Base-by-base conservation (phyloP, 2,888 invertebrate genomes). In the Chalcis sispes region DNA sequence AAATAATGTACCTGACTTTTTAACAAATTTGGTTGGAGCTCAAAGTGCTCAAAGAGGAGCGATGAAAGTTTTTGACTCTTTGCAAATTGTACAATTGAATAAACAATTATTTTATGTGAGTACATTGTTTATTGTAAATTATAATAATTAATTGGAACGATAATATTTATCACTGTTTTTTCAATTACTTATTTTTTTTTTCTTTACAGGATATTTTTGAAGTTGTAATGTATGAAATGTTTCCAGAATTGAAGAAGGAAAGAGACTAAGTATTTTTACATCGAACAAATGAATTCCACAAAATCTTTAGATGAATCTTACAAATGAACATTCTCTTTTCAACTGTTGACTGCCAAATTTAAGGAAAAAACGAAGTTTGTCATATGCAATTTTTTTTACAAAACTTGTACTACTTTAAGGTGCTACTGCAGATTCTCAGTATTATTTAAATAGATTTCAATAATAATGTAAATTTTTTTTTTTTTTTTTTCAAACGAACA, bases 21-120 rank as follows among this genome's bases (percentile, higher is more conserved):
- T 97, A 80, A 93, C 93, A 78, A 95, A 95, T 85, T 90, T 97
- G 72, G 95, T 97, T 69, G 97, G 97, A 25, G 94, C 95, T 72
- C 95, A 94, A 87, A 95, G 95, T 67, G 95, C 96, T 32, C 93
- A 94, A 80, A 92, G 94, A 80, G 97, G 97, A 58, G 94, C 95
- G 0, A 92, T 93, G 80, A 96, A 96, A 89, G 93, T 97, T 74
- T 97, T 97, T 89, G 94, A 95, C 86, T 94, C 95, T 64, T 89
- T 97, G 80, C 97, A 97, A 89, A 93, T 96, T 89, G 93, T 93
- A 78, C 92, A 93, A 84, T 93, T 96, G 85, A 97, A 97, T 89
- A 97, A 97, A 86, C 96, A 97, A 85, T 90, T 97, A 54, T 94
- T 96, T 90, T 97, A 97, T 90, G 97, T 96, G 88, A 94, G 95